These are phyloP conservation scores for Rhabditophanes sp. DNA, from an alignment of 2,888 invertebrate genomes.

Conservation along the genomic window DNA sequence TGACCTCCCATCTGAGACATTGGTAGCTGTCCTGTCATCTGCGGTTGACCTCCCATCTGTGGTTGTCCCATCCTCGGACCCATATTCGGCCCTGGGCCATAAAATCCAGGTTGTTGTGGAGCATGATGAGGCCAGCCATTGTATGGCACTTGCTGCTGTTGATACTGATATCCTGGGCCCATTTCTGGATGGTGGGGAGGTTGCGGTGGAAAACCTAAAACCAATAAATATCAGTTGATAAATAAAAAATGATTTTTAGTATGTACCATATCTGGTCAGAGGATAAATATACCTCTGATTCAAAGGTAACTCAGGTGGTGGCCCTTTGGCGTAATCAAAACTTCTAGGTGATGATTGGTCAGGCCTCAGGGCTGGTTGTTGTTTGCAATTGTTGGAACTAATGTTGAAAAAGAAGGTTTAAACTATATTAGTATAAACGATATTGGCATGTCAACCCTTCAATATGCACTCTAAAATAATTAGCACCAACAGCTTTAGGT, in stretches of 20 bases:
- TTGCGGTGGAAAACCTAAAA: conserved; percentile 1
- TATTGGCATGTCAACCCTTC: no score
- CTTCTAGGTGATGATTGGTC: background rate
- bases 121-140: conserved; percentile 3
- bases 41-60: background rate
- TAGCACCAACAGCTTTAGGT: no score
- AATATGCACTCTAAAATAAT: no score
- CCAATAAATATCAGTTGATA: no score
- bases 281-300: no score
- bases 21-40: background rate
- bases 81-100: background rate
- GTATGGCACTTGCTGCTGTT: conserved; percentile 9
- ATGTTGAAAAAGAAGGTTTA: no score
- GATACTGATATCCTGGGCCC: conserved; percentile 5
- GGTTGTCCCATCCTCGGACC: background rate
- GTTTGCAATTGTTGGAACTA: no score
- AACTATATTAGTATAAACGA: no score
- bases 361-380: no score
- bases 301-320: background rate
- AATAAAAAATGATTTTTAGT: no score
- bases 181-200: conserved; percentile 11
- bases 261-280: no score
- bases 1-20: background rate
- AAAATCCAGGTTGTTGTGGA: background rate
- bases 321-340: background rate